phyloP scores from a whole-genome alignment of 1,140 invertebrate genomes.

The Euwallacea fornicatus region DNA sequence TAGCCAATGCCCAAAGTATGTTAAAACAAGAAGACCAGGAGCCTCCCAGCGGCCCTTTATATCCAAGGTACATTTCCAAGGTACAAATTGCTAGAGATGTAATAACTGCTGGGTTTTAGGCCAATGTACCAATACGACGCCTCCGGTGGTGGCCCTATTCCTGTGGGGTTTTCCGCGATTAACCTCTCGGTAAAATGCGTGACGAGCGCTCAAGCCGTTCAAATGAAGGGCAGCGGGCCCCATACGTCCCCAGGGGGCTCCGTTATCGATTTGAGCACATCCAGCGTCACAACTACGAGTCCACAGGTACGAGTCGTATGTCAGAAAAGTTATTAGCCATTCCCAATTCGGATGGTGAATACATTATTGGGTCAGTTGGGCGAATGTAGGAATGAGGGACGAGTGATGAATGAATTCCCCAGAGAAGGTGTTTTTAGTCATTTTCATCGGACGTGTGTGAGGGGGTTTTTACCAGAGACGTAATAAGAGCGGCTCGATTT shows the following conservation, averaged over 20 bases:
- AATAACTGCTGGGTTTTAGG: constrained; percentile 54
- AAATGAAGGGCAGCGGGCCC: constrained; percentile 62
- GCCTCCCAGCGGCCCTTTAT: constrained; percentile 63
- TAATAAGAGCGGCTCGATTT: too few relatives aligned
- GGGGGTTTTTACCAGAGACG: too few relatives aligned
- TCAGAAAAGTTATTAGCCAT: constrained; percentile 18
- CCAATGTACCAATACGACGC: constrained; percentile 80
- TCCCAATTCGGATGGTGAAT: too few relatives aligned
- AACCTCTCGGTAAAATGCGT: constrained; percentile 84
- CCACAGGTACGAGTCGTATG: constrained; percentile 65
- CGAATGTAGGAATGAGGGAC: too few relatives aligned
- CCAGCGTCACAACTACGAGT: constrained; percentile 79
- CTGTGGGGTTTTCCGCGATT: constrained; percentile 77
- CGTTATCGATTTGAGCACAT: constrained; percentile 85
- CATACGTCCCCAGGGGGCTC: constrained; percentile 71
- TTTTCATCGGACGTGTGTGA: background rate
- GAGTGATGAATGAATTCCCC: background rate
- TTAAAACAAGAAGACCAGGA: constrained; percentile 66
- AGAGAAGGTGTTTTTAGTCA: background rate
- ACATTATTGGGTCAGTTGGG: constrained; percentile 17
- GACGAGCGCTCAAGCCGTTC: constrained; percentile 66
- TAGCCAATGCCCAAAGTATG: constrained; percentile 59
- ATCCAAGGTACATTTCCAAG: constrained; percentile 62
- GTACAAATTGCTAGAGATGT: background rate
- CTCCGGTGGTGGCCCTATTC: constrained; percentile 60